Evolutionary conservation across 1,140 invertebrate species (phyloP).

Genomic region (Bombus sylvicola): DNA sequence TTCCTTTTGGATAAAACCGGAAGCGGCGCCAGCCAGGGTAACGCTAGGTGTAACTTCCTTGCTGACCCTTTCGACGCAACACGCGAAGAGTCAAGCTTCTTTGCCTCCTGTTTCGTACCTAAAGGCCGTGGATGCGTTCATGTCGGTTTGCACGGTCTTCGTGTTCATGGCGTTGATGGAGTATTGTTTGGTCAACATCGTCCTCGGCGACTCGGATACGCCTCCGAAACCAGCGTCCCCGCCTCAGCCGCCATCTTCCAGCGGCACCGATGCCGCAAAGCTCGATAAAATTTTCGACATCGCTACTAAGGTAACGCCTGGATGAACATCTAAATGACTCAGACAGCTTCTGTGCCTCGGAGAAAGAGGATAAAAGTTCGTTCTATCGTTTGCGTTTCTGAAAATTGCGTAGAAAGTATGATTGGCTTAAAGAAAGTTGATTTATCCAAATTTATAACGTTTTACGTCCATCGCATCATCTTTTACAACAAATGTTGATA

Average conservation of each 20-base stretch:
- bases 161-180: conserved; percentile 97
- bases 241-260: conserved; percentile 71
- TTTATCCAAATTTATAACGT: too few species aligned
- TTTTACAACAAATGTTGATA: too few species aligned
- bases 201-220: conserved; percentile 89
- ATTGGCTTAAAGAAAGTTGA: too few species aligned
- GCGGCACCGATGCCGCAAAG: conserved; percentile 77
- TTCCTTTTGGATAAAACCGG: conserved; percentile 96
- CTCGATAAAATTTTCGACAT: conserved; percentile 84
- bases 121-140: conserved; percentile 95
- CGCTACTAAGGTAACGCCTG: conserved; percentile 80
- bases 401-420: too few species aligned
- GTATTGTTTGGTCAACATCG: conserved; percentile 95
- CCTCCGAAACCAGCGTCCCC: conserved; percentile 81
- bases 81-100: conserved; percentile 94
- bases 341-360: conserved; percentile 68
- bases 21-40: conserved; percentile 93
- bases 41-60: conserved; percentile 95
- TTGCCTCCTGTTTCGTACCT: conserved; percentile 94
- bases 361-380: not conserved
- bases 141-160: conserved; percentile 95
- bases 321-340: conserved; percentile 37
- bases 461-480: too few species aligned
- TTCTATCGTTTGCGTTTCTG: too few species aligned
- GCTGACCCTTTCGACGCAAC: conserved; percentile 94